phyloP scores from a whole-genome alignment of 1,140 invertebrate genomes.

The Halictus rubicundus region DNA sequence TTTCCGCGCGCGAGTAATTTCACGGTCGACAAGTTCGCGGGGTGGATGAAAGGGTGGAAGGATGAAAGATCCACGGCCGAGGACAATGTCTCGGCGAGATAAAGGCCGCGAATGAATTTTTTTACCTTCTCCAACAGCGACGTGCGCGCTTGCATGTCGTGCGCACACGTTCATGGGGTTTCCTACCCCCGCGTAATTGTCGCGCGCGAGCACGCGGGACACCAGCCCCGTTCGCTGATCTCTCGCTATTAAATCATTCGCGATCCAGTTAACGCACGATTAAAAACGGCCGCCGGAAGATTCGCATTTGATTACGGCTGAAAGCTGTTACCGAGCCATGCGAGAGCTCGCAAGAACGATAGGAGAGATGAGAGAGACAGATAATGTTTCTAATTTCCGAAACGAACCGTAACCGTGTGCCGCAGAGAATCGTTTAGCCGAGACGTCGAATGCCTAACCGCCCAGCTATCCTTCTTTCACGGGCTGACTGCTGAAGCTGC shows the following conservation, averaged over 20 bases:
- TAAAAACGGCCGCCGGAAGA: slow-evolving; percentile 30
- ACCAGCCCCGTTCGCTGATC: not conserved
- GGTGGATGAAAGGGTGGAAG: slow-evolving; percentile 33
- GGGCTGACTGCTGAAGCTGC: too few relatives aligned
- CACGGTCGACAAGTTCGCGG: slow-evolving; percentile 31
- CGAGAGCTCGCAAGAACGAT: slow-evolving; percentile 37
- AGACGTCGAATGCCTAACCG: slow-evolving; percentile 8
- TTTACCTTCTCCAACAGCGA: not conserved
- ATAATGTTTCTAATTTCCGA: slow-evolving; percentile 70
- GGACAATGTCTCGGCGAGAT: slow-evolving; percentile 10
- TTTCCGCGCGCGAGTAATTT: slow-evolving; percentile 40
- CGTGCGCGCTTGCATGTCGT: not conserved
- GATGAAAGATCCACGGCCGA: slow-evolving; percentile 12
- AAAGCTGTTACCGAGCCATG: slow-evolving; percentile 31
- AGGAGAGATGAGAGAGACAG: slow-evolving; percentile 56
- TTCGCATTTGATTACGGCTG: slow-evolving; percentile 46
- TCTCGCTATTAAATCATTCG: not conserved
- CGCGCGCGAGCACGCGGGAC: not conserved
- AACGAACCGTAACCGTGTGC: slow-evolving; percentile 34
- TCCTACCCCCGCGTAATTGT: not conserved
- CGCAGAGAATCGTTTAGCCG: slow-evolving; percentile 38
- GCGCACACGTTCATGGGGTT: not conserved
- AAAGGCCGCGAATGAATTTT: slow-evolving; percentile 8
- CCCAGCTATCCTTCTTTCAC: too few relatives aligned
- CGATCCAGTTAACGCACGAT: slow-evolving; percentile 3